phyloP scores from a whole-genome alignment of 2,888 invertebrate species.

The Drosophila neoperkinsi region DNA sequence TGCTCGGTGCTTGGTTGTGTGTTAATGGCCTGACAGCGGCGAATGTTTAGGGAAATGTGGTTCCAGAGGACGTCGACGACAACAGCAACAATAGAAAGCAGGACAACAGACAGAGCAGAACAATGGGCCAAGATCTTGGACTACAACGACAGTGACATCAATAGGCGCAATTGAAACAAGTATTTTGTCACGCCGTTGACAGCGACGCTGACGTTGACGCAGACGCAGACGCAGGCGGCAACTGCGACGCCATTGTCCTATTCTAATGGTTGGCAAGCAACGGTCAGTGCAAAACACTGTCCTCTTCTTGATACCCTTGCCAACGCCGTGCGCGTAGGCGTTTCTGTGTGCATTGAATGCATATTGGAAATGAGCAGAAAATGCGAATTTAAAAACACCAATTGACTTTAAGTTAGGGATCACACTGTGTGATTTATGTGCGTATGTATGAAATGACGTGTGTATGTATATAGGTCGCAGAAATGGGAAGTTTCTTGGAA shows the following conservation, averaged over 20 bases:
- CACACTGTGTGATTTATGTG: neutral
- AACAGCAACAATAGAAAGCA: neutral
- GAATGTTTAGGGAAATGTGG: conserved; percentile 64
- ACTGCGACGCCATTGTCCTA: conserved; percentile 12
- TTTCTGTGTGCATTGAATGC: neutral
- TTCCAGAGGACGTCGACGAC: conserved; percentile 4
- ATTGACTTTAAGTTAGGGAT: neutral
- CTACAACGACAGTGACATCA: conserved; percentile 54
- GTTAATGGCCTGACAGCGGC: conserved; percentile 41
- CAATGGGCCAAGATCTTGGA: conserved; percentile 27
- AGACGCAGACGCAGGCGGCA: conserved; percentile 7
- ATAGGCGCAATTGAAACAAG: conserved; percentile 67
- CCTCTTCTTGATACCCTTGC: conserved; percentile 30
- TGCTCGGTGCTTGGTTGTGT: conserved; percentile 14
- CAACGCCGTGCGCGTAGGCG: neutral
- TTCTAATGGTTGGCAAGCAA: conserved; percentile 40
- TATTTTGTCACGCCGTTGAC: conserved; percentile 49
- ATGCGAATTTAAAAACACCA: neutral
- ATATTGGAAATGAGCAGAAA: neutral
- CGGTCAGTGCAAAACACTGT: conserved; percentile 27
- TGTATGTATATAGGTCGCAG: neutral
- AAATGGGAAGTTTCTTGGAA: neutral
- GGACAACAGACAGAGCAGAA: conserved; percentile 29
- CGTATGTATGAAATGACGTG: neutral
- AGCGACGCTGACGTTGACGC: conserved; percentile 10